phyloP scores from a whole-genome alignment of 2,113 vertebrate genomes.

The Miniopterus natalensis region DNA sequence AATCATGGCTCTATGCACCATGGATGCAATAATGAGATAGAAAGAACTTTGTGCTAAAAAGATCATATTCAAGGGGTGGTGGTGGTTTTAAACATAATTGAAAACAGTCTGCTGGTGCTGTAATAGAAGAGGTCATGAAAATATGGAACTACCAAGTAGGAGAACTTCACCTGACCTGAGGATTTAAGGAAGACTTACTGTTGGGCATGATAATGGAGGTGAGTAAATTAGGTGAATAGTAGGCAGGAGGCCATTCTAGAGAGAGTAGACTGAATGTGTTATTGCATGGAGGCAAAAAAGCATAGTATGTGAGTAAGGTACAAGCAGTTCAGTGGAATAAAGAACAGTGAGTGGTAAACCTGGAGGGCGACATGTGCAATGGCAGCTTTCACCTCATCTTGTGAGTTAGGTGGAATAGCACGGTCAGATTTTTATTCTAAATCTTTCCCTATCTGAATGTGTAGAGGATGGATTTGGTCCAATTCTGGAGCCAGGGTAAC shows the following conservation, averaged over 20 bases:
- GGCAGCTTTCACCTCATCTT: not conserved
- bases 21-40: not conserved
- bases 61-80: not conserved
- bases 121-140: not conserved
- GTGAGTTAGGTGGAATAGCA: not conserved
- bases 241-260: not conserved
- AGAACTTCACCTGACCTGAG: not conserved
- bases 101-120: not conserved
- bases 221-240: not conserved
- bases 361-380: not conserved
- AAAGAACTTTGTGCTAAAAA: not conserved
- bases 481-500: not conserved
- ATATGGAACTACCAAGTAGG: not conserved
- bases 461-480: not conserved
- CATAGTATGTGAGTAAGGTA: not conserved
- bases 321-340: not conserved
- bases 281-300: not conserved
- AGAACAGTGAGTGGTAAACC: not conserved
- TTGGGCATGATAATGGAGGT: not conserved
- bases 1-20: not conserved
- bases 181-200: not conserved
- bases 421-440: constrained; percentile 23
- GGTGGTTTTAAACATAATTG: not conserved
- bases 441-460: not conserved
- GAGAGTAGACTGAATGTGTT: not conserved